Percentiles rank a stretch among this genome's conserved stretches.
Evolutionary conservation across 2,888 invertebrate species (phyloP).

Genomic region (Megalurothrips usitatus): DNA sequence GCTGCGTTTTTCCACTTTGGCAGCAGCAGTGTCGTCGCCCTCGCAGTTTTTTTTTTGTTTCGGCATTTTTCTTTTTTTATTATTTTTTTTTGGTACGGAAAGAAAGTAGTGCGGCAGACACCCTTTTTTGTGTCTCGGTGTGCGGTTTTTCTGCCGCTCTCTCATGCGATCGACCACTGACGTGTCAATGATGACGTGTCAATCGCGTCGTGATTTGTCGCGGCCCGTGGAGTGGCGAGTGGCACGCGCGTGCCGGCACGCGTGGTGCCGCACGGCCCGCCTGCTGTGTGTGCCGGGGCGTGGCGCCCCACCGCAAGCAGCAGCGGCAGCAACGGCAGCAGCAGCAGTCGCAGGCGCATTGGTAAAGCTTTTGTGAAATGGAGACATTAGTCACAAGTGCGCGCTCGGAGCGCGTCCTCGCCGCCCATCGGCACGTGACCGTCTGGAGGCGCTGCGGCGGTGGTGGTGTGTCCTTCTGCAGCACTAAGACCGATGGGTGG

Average conservation of each 20-base stretch:
- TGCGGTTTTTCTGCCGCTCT: background rate
- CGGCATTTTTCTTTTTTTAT: background rate
- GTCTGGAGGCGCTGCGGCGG: background rate
- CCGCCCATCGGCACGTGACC: background rate
- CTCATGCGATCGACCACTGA: background rate
- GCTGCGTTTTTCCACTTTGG: too few species aligned
- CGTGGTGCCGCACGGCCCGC: background rate
- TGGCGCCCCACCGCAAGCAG: background rate
- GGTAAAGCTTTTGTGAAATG: background rate
- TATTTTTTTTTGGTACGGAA: background rate
- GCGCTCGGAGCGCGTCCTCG: background rate
- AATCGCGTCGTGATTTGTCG: background rate
- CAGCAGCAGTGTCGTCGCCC: background rate
- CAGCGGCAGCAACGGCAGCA: too few species aligned
- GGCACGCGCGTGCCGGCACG: background rate
- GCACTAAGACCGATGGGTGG: background rate
- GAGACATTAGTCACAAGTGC: constrained; percentile 9
- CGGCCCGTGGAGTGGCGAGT: background rate
- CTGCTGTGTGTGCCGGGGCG: background rate
- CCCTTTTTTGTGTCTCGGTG: background rate
- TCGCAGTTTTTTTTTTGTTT: background rate
- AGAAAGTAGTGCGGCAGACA: too few species aligned
- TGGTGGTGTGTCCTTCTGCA: background rate
- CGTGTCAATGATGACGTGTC: background rate
- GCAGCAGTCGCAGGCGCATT: background rate